Conservation (phyloP, 2,888 invertebrate genomes). For the Leucozona laternaria region DNA sequence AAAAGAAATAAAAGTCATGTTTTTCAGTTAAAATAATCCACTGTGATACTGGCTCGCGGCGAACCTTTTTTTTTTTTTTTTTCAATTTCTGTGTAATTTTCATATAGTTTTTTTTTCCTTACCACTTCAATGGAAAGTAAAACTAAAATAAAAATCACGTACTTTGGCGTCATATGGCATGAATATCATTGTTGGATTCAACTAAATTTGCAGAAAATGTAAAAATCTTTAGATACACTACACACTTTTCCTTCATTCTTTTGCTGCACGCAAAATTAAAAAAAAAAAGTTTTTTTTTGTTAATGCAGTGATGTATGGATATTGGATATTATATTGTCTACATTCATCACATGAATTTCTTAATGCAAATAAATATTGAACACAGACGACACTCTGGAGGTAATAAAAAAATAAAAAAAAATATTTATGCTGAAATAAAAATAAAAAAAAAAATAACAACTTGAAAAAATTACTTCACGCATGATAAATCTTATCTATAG, state of each 20-base stretch:
- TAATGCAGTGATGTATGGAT: slow-evolving; percentile 11
- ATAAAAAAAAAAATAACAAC: slow-evolving; percentile 5
- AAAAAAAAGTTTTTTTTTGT: not conserved
- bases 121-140: slow-evolving; percentile 28
- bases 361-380: slow-evolving; percentile 24
- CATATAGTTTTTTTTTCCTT: not conserved
- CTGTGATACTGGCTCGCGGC: not conserved
- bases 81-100: slow-evolving; percentile 15
- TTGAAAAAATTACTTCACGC: slow-evolving; percentile 47
- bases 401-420: not conserved
- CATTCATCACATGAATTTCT: slow-evolving; percentile 35
- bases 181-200: slow-evolving; percentile 12
- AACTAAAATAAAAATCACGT: slow-evolving; percentile 55
- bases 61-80: not conserved
- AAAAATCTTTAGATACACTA: not conserved
- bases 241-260: slow-evolving; percentile 14
- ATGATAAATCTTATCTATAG: slow-evolving; percentile 56
- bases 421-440: not conserved
- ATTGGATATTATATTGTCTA: not conserved
- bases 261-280: not conserved
- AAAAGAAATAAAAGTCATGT: no score
- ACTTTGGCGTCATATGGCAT: slow-evolving; percentile 47
- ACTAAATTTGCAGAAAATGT: slow-evolving; percentile 4
- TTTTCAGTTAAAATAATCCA: not conserved
- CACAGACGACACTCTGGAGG: not conserved